phyloP scores from a whole-genome alignment of 2,797 vertebrate genomes.

The Agapornis canus region DNA sequence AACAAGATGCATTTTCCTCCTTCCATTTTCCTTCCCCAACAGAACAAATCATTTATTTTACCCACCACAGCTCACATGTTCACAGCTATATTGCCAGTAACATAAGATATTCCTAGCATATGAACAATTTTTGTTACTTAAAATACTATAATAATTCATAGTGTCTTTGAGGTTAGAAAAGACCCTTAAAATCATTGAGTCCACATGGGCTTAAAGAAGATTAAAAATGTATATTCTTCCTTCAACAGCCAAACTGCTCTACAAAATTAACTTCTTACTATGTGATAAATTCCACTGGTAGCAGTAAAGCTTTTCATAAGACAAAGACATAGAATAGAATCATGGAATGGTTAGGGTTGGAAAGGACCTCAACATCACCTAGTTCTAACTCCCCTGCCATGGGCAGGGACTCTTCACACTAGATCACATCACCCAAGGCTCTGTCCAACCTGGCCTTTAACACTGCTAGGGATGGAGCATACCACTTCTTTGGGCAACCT shows the following conservation, averaged over 20 bases:
- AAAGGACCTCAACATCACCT: not conserved
- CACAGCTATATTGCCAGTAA: not conserved
- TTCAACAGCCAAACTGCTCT: not conserved
- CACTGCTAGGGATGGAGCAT: too few species aligned
- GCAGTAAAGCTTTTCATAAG: not conserved
- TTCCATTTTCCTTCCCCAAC: not conserved
- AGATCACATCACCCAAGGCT: too few species aligned
- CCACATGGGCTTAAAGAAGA: not conserved
- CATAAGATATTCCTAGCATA: not conserved
- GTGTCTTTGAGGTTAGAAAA: not conserved
- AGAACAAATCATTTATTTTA: not conserved
- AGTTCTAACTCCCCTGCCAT: not conserved
- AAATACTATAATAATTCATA: not conserved
- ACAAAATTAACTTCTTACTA: not conserved
- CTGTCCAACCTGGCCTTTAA: too few species aligned
- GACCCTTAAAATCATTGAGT: not conserved
- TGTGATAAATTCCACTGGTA: not conserved
- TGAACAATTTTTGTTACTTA: not conserved
- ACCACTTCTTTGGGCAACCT: not conserved
- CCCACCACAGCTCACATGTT: not conserved
- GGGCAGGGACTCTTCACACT: not conserved
- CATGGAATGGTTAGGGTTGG: not conserved
- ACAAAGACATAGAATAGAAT: not conserved
- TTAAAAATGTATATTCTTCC: not conserved
- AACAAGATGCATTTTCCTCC: not conserved